Base-by-base conservation (phyloP, 2,888 invertebrate genomes). In the Cheilosia grossa region DNA sequence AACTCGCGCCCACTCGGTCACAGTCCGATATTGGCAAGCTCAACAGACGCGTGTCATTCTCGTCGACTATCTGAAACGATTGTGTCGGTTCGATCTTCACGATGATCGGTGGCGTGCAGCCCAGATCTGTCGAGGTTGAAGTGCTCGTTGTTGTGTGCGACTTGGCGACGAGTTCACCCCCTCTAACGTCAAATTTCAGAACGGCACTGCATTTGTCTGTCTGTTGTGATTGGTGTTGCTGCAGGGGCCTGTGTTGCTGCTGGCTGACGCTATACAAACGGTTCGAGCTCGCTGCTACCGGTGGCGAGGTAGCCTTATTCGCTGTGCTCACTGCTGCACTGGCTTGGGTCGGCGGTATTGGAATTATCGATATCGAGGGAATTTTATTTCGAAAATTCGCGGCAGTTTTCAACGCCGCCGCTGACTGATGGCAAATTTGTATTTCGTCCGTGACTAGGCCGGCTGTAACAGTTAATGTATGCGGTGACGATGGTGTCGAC, bases 31-130 rank as follows among this genome's bases (percentile, higher is more conserved):
- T 88, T 0, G 91, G 91, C 79, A 91, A 72, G 42, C 91, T 91
- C 2, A 91, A 83, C 2, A 91, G 91, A 1, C 91, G 88, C 24
- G 91, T 91, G 44, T 91, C 91, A 51, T 90, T 89, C 86, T 91
- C 91, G 66, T 91, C 91, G 69, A 91, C 89, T 53, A 91, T 91
- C 69, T 91, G 91, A 69, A 91, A 91, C 13, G 91, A 90, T 70
- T 91, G 91, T 7, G 91, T 90, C 19, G 91, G 91, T 82, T 91
- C 91, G 81, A 91, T 90, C 87, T 91, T 91, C 0, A 91, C 91
- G 30, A 91, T 91, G 24, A 91, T 91, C 58, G 92, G 92, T 86
- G 91, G 90, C 64, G 88, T 89, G 83, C 87, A 82, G 56, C 69
- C 53, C n/a, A 72, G 78, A 64, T 72, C 72, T 40, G 72, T 75